These are phyloP conservation scores for Baryphthengus martii DNA, from an alignment of 2,113 vertebrate species.

Conservation along the genomic window DNA sequence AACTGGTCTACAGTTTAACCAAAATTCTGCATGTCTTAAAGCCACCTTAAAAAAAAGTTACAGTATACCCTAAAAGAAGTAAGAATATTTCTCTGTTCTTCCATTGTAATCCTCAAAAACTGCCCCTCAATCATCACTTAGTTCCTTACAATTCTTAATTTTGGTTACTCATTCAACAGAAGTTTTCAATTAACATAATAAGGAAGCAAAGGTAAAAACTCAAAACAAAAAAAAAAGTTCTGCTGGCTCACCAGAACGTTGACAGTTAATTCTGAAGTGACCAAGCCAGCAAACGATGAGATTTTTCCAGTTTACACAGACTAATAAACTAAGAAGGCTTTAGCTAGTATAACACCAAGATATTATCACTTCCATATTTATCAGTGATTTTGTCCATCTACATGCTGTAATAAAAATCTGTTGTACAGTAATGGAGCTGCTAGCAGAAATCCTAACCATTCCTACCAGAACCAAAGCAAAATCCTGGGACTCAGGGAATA, in stretches of 20 bases:
- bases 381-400: slow-evolving; percentile 12
- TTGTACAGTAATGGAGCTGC: slow-evolving; percentile 19
- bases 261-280: not conserved
- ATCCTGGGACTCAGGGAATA: not conserved
- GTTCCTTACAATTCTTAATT: not conserved
- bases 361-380: slow-evolving; percentile 15
- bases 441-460: slow-evolving; percentile 12
- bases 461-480: slow-evolving; percentile 54
- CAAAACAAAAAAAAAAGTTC: not conserved
- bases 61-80: slow-evolving; percentile 20
- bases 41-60: slow-evolving; percentile 42
- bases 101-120: not conserved
- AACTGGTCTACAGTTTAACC: slow-evolving; percentile 8
- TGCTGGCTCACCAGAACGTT: not conserved
- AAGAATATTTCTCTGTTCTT: slow-evolving; percentile 5
- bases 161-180: not conserved
- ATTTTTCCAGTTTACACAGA: slow-evolving; percentile 63
- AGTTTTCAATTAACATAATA: not conserved
- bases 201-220: not conserved
- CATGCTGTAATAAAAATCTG: not conserved
- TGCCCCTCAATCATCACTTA: not conserved
- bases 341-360: slow-evolving; percentile 9
- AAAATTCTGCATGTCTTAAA: slow-evolving; percentile 8
- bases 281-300: slow-evolving; percentile 1
- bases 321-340: slow-evolving; percentile 37